Evolutionary conservation across 2,797 vertebrate genomes (phyloP).

Genomic region (Malacoctenus gilli): DNA sequence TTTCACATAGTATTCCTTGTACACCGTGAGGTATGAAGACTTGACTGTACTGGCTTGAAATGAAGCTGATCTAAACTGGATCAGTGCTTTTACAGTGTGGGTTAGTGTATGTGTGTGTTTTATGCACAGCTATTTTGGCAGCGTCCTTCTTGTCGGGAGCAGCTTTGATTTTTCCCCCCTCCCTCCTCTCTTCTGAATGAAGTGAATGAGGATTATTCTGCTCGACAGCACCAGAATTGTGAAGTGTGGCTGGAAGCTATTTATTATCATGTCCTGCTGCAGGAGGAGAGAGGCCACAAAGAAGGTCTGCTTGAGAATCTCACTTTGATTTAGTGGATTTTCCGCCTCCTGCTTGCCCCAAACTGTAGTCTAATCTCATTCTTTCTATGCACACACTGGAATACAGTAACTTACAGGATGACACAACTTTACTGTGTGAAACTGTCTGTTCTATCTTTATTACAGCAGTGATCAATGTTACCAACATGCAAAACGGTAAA

Average conservation of each 20-base stretch:
- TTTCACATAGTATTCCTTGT: conserved; percentile 1
- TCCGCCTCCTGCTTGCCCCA: conserved; percentile 43
- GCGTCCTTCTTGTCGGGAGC: conserved; percentile 39
- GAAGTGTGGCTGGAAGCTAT: conserved; percentile 35
- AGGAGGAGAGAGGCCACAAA: conserved; percentile 26
- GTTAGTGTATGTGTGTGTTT: conserved; percentile 16
- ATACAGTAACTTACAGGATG: conserved; percentile 25
- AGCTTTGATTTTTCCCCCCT: conserved; percentile 35
- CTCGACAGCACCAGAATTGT: conserved; percentile 60
- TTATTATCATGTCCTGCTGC: conserved; percentile 31
- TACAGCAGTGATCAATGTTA: background rate
- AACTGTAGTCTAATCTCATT: conserved; percentile 34
- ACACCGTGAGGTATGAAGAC: background rate
- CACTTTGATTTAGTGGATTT: conserved; percentile 57
- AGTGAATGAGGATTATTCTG: conserved; percentile 67
- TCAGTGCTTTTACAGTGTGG: conserved; percentile 15
- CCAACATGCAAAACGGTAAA: background rate
- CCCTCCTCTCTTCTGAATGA: conserved; percentile 43
- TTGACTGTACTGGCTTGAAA: conserved; percentile 2
- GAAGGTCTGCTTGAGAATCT: conserved; percentile 40
- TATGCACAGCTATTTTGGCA: no score
- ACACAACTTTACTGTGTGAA: conserved; percentile 4
- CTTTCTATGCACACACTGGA: conserved; percentile 27
- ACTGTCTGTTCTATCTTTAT: conserved; percentile 5
- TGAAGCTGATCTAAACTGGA: conserved; percentile 15